Conservation (phyloP, 2,888 invertebrate species). For the Hirtodrosophila cameraria region DNA sequence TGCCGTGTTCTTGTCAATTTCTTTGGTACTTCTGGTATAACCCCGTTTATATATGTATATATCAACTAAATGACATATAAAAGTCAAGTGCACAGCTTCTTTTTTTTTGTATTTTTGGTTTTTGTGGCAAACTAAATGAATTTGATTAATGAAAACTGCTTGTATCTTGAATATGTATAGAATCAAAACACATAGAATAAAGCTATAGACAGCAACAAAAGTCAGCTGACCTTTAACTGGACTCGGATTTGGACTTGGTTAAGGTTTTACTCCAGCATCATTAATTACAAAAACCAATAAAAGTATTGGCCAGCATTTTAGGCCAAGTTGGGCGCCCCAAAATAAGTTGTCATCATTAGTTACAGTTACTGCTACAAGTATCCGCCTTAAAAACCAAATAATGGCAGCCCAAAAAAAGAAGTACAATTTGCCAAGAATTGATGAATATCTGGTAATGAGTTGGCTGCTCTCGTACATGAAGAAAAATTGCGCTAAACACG, state of each 20-base stretch:
- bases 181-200: slow-evolving; percentile 1
- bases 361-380: slow-evolving; percentile 50
- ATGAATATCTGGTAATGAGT: slow-evolving; percentile 64
- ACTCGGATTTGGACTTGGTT: slow-evolving; percentile 1
- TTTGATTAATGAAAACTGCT: slow-evolving; percentile 57
- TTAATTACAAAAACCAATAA: slow-evolving; percentile 77
- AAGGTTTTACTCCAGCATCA: slow-evolving; percentile 57
- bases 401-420: slow-evolving; percentile 6
- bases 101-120: slow-evolving; percentile 1
- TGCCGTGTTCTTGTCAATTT: slow-evolving; percentile 1
- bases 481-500: slow-evolving; percentile 38
- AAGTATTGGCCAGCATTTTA: slow-evolving; percentile 47
- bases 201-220: slow-evolving; percentile 9
- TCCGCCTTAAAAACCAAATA: slow-evolving; percentile 16
- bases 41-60: slow-evolving; percentile 2
- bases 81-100: slow-evolving; percentile 42
- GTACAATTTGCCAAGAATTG: slow-evolving; percentile 53
- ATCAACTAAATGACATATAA: slow-evolving; percentile 42
- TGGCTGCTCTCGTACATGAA: slow-evolving; percentile 6
- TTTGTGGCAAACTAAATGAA: slow-evolving; percentile 19
- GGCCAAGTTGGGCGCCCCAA: slow-evolving; percentile 33
- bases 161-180: not conserved
- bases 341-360: slow-evolving; percentile 77
- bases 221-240: slow-evolving; percentile 18
- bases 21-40: not conserved